Evolutionary conservation across 2,797 vertebrate genomes (phyloP).

Genomic region (Phylloscopus collybita): DNA sequence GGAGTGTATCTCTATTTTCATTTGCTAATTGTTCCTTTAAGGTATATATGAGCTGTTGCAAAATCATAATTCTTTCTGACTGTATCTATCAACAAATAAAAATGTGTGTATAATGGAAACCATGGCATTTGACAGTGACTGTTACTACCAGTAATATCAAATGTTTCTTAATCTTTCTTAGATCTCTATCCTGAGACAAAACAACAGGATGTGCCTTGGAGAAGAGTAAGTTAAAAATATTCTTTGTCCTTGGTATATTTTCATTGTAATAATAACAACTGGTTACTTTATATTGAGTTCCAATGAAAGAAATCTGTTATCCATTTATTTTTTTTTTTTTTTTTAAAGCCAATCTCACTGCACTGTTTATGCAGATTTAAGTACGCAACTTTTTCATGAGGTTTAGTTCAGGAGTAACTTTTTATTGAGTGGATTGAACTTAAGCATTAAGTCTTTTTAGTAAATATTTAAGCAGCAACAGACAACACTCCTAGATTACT

Average conservation of each 20-base stretch:
- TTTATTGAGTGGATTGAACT: not conserved
- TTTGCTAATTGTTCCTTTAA: not conserved
- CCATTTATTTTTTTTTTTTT: not conserved
- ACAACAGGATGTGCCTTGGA: slow-evolving; percentile 87
- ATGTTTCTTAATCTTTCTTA: slow-evolving; percentile 59
- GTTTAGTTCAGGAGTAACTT: not conserved
- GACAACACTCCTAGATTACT: not conserved
- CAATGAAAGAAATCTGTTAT: not conserved
- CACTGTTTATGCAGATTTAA: not conserved
- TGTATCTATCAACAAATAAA: not conserved
- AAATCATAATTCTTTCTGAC: not conserved
- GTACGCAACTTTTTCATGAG: not conserved
- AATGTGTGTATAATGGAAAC: not conserved
- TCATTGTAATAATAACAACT: not conserved
- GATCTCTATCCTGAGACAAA: slow-evolving; percentile 92
- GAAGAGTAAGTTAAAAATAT: slow-evolving; percentile 74
- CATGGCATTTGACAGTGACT: not conserved
- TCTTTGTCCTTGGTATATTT: not conserved
- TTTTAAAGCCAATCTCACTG: not conserved
- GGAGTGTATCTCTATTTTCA: not conserved
- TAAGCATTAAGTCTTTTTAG: not conserved
- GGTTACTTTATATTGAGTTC: not conserved
- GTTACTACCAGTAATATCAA: not conserved
- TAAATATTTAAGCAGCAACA: not conserved
- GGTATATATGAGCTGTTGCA: not conserved